phyloP scores from a whole-genome alignment of 2,888 invertebrate species.

The Acronicta psi region DNA sequence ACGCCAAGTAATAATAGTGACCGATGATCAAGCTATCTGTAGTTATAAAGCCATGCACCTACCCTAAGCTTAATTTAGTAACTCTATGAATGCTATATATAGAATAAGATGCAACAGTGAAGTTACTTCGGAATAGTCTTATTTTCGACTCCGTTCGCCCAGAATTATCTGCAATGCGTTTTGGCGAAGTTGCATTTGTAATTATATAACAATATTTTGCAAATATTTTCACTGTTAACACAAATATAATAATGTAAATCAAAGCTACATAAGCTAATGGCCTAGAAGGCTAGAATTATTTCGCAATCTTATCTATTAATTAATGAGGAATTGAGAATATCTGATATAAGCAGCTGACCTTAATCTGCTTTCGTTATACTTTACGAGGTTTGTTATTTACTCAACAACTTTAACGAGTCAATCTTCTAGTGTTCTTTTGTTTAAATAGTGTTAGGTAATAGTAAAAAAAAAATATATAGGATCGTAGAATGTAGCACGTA shows the following conservation, averaged over 20 bases:
- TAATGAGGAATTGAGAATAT: constrained; percentile 12
- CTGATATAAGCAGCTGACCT: constrained; percentile 10
- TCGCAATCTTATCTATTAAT: constrained; percentile 25
- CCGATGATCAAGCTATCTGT: constrained; percentile 31
- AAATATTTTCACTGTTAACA: too few relatives aligned
- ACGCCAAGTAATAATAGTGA: constrained; percentile 54
- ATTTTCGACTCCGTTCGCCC: constrained; percentile 15
- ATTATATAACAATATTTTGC: too few relatives aligned
- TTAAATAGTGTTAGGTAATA: too few relatives aligned
- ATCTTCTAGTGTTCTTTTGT: too few relatives aligned
- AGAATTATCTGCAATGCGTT: constrained; percentile 8
- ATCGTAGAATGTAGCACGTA: too few relatives aligned
- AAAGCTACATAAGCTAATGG: neutral
- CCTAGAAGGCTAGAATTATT: constrained; percentile 13
- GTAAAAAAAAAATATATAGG: too few relatives aligned
- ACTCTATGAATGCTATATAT: constrained; percentile 55
- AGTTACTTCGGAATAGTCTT: constrained; percentile 28
- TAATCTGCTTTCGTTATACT: neutral
- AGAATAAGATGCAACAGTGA: constrained; percentile 47
- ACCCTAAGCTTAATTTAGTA: constrained; percentile 46
- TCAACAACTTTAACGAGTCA: too few relatives aligned
- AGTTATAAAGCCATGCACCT: constrained; percentile 24
- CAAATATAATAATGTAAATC: too few relatives aligned
- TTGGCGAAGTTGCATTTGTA: neutral
- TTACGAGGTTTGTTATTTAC: too few relatives aligned